Evolutionary conservation across 2,797 vertebrate genomes (phyloP).

Genomic region (Hypotaenidia okinawae): DNA sequence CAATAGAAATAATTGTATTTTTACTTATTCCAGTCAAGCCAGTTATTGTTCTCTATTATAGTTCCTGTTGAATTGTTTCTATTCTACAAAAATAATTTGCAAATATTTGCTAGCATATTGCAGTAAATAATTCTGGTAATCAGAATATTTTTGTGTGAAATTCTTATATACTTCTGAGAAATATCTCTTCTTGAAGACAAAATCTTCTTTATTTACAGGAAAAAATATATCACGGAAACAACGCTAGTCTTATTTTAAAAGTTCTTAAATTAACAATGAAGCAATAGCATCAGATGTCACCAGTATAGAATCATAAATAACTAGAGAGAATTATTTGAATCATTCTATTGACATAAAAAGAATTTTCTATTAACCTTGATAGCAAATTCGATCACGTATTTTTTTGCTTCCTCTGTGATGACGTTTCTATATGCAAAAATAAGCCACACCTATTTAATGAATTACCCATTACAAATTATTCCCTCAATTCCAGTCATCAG

Average conservation of each 20-base stretch:
- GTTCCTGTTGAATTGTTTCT: not conserved
- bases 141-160: not conserved
- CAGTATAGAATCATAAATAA: not conserved
- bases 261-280: not conserved
- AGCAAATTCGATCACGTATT: not conserved
- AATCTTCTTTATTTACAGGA: not conserved
- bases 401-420: not conserved
- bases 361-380: not conserved
- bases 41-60: not conserved
- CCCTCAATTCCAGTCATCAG: not conserved
- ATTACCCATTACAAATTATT: not conserved
- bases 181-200: not conserved
- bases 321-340: not conserved
- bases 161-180: not conserved
- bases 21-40: not conserved
- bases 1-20: not conserved
- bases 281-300: not conserved
- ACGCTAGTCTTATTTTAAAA: not conserved
- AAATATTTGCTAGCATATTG: not conserved
- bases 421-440: not conserved
- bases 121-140: not conserved
- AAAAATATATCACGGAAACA: not conserved
- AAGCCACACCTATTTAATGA: not conserved
- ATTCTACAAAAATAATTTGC: not conserved
- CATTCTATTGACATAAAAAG: not conserved